Conservation (phyloP, 2,888 invertebrate genomes). For the Phaonia tiefii region DNA sequence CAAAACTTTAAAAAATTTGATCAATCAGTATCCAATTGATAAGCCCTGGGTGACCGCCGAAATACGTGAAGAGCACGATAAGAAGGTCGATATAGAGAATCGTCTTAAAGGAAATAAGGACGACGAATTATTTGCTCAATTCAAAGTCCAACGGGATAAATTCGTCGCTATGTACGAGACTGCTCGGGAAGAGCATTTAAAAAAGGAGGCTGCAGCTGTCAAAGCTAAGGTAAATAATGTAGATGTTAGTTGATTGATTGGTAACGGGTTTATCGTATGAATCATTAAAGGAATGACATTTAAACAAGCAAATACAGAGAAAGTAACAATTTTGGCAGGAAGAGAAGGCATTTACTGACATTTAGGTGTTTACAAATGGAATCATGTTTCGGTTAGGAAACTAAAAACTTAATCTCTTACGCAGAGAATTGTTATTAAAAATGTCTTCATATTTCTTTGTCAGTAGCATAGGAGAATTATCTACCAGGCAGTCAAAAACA, state of each 20-base stretch:
- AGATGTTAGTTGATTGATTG: constrained; percentile 5
- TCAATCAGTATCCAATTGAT: constrained; percentile 80
- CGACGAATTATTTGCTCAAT: constrained; percentile 82
- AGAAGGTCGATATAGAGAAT: constrained; percentile 82
- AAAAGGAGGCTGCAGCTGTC: constrained; percentile 80
- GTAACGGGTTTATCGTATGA: neutral
- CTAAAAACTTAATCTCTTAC: too few relatives aligned
- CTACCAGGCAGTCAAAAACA: too few relatives aligned
- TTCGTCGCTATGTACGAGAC: constrained; percentile 82
- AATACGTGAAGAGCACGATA: constrained; percentile 82
- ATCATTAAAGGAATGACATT: neutral
- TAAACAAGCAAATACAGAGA: neutral
- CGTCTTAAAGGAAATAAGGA: constrained; percentile 80
- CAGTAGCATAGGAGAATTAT: too few relatives aligned
- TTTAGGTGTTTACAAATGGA: too few relatives aligned
- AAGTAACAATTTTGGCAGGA: too few relatives aligned
- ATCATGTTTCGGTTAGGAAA: too few relatives aligned
- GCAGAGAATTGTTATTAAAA: too few relatives aligned
- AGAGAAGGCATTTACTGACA: too few relatives aligned
- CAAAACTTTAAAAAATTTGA: constrained; percentile 78
- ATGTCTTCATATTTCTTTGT: too few relatives aligned
- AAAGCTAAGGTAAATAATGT: constrained; percentile 76
- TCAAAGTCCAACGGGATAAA: constrained; percentile 83
- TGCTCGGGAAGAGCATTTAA: constrained; percentile 82
- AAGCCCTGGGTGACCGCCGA: constrained; percentile 84